Evolutionary conservation across 2,797 vertebrate species (phyloP).

Genomic region (Clarias fuscus): DNA sequence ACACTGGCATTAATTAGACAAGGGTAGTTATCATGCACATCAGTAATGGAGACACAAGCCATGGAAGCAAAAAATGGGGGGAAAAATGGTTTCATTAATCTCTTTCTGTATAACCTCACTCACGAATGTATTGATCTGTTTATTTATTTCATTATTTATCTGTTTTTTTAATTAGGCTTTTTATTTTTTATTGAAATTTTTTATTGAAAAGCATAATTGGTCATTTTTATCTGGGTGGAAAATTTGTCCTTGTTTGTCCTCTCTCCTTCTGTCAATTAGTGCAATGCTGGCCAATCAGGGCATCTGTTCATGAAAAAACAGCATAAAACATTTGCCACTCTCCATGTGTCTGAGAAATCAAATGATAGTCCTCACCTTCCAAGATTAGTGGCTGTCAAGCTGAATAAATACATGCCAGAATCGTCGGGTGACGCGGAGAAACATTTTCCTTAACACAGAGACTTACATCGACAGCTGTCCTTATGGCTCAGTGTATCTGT

Average conservation of each 20-base stretch:
- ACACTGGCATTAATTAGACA: not conserved
- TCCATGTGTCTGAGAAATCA: constrained; percentile 18
- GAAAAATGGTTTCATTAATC: not conserved
- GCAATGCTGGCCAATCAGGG: not conserved
- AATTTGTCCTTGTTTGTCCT: not conserved
- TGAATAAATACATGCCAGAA: constrained; percentile 10
- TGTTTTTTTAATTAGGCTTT: not conserved
- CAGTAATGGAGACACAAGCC: not conserved
- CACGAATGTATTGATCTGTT: not conserved
- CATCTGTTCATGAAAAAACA: constrained; percentile 12
- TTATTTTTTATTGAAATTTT: not conserved
- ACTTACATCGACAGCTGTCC: constrained; percentile 96
- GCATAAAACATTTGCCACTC: constrained; percentile 3
- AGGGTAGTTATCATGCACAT: not conserved
- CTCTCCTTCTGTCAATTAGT: not conserved
- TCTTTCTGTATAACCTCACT: not conserved
- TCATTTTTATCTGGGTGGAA: not conserved
- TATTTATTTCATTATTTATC: not conserved
- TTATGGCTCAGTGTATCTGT: constrained; percentile 95
- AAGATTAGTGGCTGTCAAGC: constrained; percentile 6
- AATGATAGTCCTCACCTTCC: constrained; percentile 2
- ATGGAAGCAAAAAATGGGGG: not conserved
- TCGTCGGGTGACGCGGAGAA: not conserved
- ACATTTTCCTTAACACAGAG: constrained; percentile 78
- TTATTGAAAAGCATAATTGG: not conserved